Evolutionary conservation across 2,888 invertebrate species (phyloP).

Genomic region (Allacma fusca): DNA sequence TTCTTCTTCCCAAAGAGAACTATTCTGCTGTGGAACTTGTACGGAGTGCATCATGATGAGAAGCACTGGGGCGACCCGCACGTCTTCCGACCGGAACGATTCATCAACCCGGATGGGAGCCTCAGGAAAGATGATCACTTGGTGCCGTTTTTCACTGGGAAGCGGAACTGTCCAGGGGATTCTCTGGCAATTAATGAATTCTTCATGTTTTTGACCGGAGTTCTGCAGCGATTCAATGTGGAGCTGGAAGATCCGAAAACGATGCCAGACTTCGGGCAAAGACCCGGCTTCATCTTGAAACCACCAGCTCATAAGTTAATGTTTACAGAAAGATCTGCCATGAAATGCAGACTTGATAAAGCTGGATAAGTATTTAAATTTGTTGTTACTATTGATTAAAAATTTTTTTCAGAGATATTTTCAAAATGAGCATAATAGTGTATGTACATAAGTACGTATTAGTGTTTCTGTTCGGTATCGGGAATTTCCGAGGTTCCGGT

Average conservation of each 20-base stretch:
- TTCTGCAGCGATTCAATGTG: slow-evolving; percentile 1
- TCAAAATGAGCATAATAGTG: too few species aligned
- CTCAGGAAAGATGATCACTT: slow-evolving; percentile 58
- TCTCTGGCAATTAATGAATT: slow-evolving; percentile 57
- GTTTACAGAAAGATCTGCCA: slow-evolving; percentile 10
- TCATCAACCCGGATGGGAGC: slow-evolving; percentile 48
- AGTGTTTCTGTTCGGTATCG: too few species aligned
- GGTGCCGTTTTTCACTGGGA: slow-evolving; percentile 56
- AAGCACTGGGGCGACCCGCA: slow-evolving; percentile 53
- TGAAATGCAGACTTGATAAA: too few species aligned
- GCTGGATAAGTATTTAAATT: too few species aligned
- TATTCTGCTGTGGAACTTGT: slow-evolving; percentile 56
- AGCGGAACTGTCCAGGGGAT: slow-evolving; percentile 59
- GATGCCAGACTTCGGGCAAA: background rate
- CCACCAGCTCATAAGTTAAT: slow-evolving; percentile 9
- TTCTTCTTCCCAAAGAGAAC: slow-evolving; percentile 56
- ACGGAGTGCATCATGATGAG: slow-evolving; percentile 54
- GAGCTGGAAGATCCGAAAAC: slow-evolving; percentile 7
- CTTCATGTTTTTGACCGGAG: slow-evolving; percentile 46
- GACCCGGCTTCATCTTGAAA: slow-evolving; percentile 22
- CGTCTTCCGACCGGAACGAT: slow-evolving; percentile 40
- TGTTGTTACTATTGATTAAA: too few species aligned
- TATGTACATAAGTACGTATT: too few species aligned
- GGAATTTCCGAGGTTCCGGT: too few species aligned
- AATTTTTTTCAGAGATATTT: too few species aligned